Evolutionary conservation across 92 coral and sea anemone species (phyloP).

Genomic region (Epizoanthus stellaris): DNA sequence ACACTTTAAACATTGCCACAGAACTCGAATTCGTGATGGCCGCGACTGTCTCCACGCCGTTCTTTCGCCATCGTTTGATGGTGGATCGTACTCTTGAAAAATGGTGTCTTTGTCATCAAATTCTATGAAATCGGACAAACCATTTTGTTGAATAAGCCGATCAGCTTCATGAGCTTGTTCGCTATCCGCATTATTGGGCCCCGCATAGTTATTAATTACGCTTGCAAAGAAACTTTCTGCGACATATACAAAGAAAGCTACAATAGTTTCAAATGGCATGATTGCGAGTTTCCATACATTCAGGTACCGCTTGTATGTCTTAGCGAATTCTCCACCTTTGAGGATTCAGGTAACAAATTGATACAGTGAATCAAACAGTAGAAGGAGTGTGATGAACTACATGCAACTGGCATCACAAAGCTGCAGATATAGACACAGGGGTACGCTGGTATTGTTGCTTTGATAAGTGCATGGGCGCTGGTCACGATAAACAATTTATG

Average conservation of each 20-base stretch:
- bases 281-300: background rate
- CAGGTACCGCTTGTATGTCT: too few relatives aligned
- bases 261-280: slow-evolving; percentile 39
- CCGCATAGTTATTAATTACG: slow-evolving; percentile 51
- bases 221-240: slow-evolving; percentile 57
- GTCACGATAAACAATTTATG: too few relatives aligned
- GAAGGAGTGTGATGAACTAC: too few relatives aligned
- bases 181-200: background rate
- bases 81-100: slow-evolving; percentile 35
- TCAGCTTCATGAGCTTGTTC: background rate
- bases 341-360: too few relatives aligned
- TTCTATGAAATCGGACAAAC: slow-evolving; percentile 8
- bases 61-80: background rate
- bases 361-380: too few relatives aligned
- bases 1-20: slow-evolving; percentile 29
- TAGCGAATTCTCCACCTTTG: too few relatives aligned
- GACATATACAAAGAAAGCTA: slow-evolving; percentile 48
- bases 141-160: background rate
- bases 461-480: too few relatives aligned
- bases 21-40: slow-evolving; percentile 1
- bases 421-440: too few relatives aligned
- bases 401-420: too few relatives aligned
- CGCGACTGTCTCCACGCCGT: slow-evolving; percentile 17
- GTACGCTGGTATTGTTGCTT: too few relatives aligned
- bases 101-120: slow-evolving; percentile 14